Evolutionary conservation across 2,797 vertebrate species (phyloP).

Genomic region (Sus cebifrons): DNA sequence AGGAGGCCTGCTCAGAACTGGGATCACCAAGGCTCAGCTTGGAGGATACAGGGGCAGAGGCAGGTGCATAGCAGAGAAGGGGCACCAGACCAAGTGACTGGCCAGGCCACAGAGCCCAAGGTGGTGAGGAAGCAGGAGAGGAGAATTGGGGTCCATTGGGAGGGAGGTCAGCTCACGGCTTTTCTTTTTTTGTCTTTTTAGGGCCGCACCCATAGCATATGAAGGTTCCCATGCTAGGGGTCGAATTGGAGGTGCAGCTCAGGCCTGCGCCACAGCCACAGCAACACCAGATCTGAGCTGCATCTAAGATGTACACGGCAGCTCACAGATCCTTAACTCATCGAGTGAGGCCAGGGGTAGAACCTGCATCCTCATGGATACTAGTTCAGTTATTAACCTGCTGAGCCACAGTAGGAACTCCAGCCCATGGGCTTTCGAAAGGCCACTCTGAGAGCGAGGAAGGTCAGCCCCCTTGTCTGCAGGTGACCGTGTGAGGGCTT

Average conservation of each 20-base stretch:
- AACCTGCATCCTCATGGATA: too few species aligned
- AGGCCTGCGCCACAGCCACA: too few species aligned
- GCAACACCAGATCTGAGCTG: too few species aligned
- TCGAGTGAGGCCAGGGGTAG: too few species aligned
- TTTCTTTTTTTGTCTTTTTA: too few species aligned
- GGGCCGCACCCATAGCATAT: too few species aligned
- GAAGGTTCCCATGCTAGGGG: too few species aligned
- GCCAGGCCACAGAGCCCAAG: background rate
- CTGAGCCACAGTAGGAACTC: too few species aligned
- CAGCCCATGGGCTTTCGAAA: background rate
- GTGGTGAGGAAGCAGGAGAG: background rate
- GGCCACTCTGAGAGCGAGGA: background rate
- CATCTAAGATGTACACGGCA: too few species aligned
- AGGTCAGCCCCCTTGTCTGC: background rate
- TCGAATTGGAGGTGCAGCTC: too few species aligned
- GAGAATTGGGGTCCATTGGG: background rate
- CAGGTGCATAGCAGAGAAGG: background rate
- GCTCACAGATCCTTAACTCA: too few species aligned
- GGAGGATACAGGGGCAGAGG: background rate
- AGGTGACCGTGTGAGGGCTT: background rate
- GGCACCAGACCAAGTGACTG: background rate
- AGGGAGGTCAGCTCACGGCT: rapidly evolving
- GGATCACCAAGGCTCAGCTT: rapidly evolving
- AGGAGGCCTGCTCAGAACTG: background rate
- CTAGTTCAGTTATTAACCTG: too few species aligned